Percentiles rank a stretch among this genome's conserved stretches.
phyloP scores from a whole-genome alignment of 2,888 invertebrate species.

The Cetonia aurata region DNA sequence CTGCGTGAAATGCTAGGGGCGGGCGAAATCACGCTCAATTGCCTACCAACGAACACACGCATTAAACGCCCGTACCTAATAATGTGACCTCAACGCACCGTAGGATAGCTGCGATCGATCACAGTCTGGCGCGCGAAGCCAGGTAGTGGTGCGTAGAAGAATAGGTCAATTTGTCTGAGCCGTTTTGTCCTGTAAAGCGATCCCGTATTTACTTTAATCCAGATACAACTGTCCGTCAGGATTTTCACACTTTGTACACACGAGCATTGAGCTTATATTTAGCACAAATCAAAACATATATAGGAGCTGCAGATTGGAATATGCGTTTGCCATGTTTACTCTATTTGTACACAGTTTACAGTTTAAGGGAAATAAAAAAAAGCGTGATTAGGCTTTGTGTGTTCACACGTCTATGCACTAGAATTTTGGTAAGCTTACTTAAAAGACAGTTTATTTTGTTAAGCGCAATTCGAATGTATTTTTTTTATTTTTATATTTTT shows the following conservation, averaged over 20 bases:
- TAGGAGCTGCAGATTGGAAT: conserved; percentile 14
- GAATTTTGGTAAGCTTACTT: conserved; percentile 23
- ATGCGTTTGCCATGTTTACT: conserved; percentile 4
- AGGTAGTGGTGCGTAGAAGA: conserved; percentile 59
- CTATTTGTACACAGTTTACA: conserved; percentile 18
- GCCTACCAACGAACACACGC: conserved; percentile 59
- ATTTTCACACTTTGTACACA: conserved; percentile 48
- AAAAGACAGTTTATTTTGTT: conserved; percentile 23
- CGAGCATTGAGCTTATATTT: conserved; percentile 40
- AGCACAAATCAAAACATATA: conserved; percentile 42
- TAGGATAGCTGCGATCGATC: conserved; percentile 23
- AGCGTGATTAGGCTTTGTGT: neutral
- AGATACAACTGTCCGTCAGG: conserved; percentile 55
- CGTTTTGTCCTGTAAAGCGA: conserved; percentile 54
- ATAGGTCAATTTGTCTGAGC: conserved; percentile 63
- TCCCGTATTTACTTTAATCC: conserved; percentile 55
- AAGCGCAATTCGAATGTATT: conserved; percentile 2
- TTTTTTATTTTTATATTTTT: too few species aligned
- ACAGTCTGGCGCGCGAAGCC: conserved; percentile 36
- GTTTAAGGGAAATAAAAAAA: conserved; percentile 28
- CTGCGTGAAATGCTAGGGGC: conserved; percentile 65
- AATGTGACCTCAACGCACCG: conserved; percentile 34
- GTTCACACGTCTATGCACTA: neutral
- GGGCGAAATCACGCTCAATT: conserved; percentile 64
- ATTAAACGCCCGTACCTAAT: conserved; percentile 38